These are phyloP conservation scores for Apamea sordens DNA, from an alignment of 2,888 invertebrate species.

Conservation along the genomic window DNA sequence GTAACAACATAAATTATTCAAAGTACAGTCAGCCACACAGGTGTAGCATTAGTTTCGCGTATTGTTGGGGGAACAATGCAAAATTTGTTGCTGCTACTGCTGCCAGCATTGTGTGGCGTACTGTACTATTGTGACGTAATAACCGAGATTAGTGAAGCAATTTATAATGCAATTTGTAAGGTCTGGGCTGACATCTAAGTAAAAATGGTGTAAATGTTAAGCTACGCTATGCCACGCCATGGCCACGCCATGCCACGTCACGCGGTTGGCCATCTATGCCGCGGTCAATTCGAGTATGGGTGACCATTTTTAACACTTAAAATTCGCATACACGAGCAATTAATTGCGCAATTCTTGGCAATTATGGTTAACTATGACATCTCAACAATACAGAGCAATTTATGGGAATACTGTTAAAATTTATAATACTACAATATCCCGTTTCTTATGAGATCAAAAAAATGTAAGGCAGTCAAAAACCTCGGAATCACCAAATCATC, in stretches of 20 bases:
- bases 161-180: slow-evolving; percentile 15
- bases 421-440: not conserved
- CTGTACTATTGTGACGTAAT: slow-evolving; percentile 48
- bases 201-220: not conserved
- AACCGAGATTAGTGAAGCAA: slow-evolving; percentile 26
- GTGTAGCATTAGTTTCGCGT: slow-evolving; percentile 54
- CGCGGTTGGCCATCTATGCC: too few relatives aligned
- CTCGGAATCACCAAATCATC: too few relatives aligned
- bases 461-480: not conserved
- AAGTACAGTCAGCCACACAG: slow-evolving; percentile 51
- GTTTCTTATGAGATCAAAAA: not conserved
- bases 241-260: too few relatives aligned
- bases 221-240: too few relatives aligned
- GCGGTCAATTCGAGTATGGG: not conserved
- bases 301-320: not conserved
- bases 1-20: slow-evolving; percentile 56
- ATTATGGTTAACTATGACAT: not conserved
- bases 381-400: too few relatives aligned
- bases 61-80: slow-evolving; percentile 61
- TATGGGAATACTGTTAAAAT: not conserved
- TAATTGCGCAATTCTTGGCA: not conserved
- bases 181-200: not conserved
- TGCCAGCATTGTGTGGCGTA: slow-evolving; percentile 43
- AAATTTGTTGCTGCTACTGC: slow-evolving; percentile 48
- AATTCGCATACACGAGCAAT: not conserved